These are phyloP conservation scores for Amphibalanus amphitrite DNA, from an alignment of 1,140 invertebrate species.

Conservation along the genomic window DNA sequence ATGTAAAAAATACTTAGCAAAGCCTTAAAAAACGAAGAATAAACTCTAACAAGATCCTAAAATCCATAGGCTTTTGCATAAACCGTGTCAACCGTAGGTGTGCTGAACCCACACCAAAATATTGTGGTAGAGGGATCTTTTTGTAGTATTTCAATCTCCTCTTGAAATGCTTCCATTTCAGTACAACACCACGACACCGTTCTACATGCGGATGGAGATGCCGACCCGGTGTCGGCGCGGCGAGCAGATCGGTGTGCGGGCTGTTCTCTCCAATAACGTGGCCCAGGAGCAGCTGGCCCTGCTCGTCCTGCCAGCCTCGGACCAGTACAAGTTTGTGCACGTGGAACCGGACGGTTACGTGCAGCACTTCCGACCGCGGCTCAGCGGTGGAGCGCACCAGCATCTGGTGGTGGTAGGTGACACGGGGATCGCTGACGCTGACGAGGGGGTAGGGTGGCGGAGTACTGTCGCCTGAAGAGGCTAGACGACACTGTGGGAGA, in stretches of 20 bases:
- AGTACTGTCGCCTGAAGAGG: no score
- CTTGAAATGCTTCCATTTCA: no score
- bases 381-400: slow-evolving; percentile 28
- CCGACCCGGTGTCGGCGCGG: slow-evolving; percentile 19
- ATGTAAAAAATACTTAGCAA: no score
- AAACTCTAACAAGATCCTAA: no score
- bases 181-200: slow-evolving; percentile 12
- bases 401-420: slow-evolving; percentile 32
- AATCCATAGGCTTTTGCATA: no score
- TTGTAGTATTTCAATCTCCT: no score
- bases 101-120: no score
- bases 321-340: slow-evolving; percentile 35
- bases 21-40: no score
- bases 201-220: slow-evolving; percentile 20
- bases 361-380: slow-evolving; percentile 30
- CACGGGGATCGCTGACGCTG: slow-evolving; percentile 16
- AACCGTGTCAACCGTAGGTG: no score
- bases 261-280: slow-evolving; percentile 19
- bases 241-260: slow-evolving; percentile 20
- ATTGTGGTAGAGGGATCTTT: no score
- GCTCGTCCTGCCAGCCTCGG: slow-evolving; percentile 28
- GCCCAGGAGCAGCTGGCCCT: slow-evolving; percentile 22
- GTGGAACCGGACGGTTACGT: slow-evolving; percentile 36
- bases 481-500: no score
- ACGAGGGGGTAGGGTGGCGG: no score